Evolutionary conservation across 2,888 invertebrate species (phyloP), one percentile per base, ranked within the genome.

Genomic region (Clunio marinus): DNA sequence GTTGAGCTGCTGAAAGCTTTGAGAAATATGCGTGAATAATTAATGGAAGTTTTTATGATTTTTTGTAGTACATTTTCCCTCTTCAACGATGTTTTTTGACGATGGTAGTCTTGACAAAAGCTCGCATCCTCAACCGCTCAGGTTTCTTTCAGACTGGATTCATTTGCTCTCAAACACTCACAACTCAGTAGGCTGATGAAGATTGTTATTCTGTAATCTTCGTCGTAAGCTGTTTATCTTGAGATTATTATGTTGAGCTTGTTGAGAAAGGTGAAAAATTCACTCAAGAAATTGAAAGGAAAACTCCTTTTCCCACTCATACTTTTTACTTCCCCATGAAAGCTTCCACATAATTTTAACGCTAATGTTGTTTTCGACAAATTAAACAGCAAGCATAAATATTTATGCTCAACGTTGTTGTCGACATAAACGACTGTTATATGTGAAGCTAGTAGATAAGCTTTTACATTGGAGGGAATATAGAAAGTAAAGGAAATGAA

Each of bases 121-220:
- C 35, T 5, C 35, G 35, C 35, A 32, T 32, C 10, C 10, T 4
- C 57, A 57, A 57, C 57, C 4, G 57, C 25, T 45, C 45, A 5
- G 3, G 45, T 20, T 27, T 27, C 57, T 13, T 25, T 57, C 57
- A 20, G 2, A 25, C 27, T n/a, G 27, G 25, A 27, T 24, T 22
- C 24, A 57, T 57, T 57, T 57, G 27, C n/a, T 57, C 13, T 27
- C 20, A 51, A 32, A 17, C 51, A 22, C 7, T 25, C n/a, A 57
- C 57, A 27, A 27, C 57, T 57, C 57, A 57, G 8, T 7, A 27
- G 25, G 25, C n/a, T 13, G 15, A 45, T 13, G n/a, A 57, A 25
- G 57, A 57, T 57, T 57, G 25, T 57, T 27, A 57, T 57, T 57
- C 57, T 57, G 57, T 57, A 57, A 57, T 57, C 57, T 20, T 27